phyloP scores from a whole-genome alignment of 2,113 vertebrate genomes.

The human region GRCh38 chr14:24447001-24447500 shows the following conservation, averaged over 20 bases:
- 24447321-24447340: neutral
- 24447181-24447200: neutral
- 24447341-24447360: neutral
- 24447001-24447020: neutral
- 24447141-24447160: neutral
- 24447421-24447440: neutral
- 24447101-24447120: neutral
- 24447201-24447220: neutral
- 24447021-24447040: neutral
- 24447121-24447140: neutral
- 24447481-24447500: neutral
- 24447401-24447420: neutral
- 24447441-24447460: neutral
- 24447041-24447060: neutral
- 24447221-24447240: neutral
- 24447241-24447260: neutral
- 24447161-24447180: neutral
- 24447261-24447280: neutral
- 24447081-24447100: neutral
- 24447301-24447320: neutral
- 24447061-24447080: neutral
- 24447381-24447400: neutral
- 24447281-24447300: neutral
- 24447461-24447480: neutral
- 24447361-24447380: neutral